phyloP scores from a whole-genome alignment of 2,797 vertebrate genomes.

The Clangula hyemalis region DNA sequence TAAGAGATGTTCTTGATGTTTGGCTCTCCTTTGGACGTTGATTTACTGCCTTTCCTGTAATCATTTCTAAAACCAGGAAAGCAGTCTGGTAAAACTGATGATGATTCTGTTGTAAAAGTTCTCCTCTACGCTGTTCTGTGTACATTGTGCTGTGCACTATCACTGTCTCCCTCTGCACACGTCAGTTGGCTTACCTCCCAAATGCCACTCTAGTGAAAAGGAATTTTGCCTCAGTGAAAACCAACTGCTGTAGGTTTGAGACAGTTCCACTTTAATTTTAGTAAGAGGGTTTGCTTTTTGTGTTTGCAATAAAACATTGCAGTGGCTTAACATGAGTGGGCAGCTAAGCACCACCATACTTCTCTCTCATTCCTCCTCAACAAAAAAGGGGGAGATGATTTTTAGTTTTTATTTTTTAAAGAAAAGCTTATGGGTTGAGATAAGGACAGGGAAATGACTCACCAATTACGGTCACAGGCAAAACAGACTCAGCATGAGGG shows the following conservation, averaged over 20 bases:
- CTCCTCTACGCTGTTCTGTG: background rate
- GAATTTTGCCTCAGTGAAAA: background rate
- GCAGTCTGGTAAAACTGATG: background rate
- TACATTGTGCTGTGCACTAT: background rate
- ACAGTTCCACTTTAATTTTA: background rate
- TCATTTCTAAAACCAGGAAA: background rate
- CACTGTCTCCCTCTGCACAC: background rate
- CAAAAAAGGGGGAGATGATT: too few species aligned
- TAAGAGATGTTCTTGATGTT: background rate
- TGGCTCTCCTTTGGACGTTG: background rate
- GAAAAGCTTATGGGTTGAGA: too few species aligned
- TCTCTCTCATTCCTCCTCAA: too few species aligned
- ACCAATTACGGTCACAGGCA: too few species aligned
- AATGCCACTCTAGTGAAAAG: background rate
- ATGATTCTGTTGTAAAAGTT: background rate
- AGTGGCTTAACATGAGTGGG: too few species aligned
- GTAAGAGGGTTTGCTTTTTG: background rate
- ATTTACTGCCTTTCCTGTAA: background rate
- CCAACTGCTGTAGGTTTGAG: background rate
- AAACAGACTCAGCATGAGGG: too few species aligned
- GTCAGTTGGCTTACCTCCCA: accelerated
- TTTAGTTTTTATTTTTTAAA: too few species aligned
- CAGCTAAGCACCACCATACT: too few species aligned
- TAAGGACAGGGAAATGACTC: too few species aligned
- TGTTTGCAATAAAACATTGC: background rate